phyloP scores from a whole-genome alignment of 1,140 invertebrate species.

The Xylocopa sonorina region DNA sequence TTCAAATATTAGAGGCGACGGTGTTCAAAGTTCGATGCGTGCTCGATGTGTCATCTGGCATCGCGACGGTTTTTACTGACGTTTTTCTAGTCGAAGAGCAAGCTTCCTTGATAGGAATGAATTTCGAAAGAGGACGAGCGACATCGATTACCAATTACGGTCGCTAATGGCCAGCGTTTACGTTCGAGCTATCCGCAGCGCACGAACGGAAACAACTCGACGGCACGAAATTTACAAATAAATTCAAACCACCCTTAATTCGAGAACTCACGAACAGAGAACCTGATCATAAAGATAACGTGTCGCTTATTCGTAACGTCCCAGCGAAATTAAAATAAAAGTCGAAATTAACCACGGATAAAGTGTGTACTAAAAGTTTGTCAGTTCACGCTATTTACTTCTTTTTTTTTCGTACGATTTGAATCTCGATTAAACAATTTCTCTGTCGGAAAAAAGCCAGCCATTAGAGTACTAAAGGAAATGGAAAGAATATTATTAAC shows the following conservation, averaged over 20 bases:
- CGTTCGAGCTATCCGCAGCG: constrained; percentile 37
- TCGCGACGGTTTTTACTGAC: background rate
- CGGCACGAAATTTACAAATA: constrained; percentile 63
- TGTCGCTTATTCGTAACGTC: background rate
- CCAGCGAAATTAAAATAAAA: no score
- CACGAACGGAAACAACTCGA: constrained; percentile 54
- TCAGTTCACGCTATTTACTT: no score
- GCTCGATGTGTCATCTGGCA: background rate
- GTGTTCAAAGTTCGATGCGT: background rate
- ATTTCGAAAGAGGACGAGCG: constrained; percentile 66
- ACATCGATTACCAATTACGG: constrained; percentile 66
- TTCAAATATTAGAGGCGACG: background rate
- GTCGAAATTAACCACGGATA: no score
- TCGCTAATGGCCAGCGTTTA: constrained; percentile 56
- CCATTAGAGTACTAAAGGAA: background rate
- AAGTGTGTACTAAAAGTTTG: no score
- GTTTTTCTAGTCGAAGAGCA: constrained; percentile 9
- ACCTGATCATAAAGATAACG: background rate
- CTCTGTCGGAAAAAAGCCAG: background rate
- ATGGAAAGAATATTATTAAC: background rate
- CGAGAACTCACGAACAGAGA: background rate
- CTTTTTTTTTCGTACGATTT: background rate
- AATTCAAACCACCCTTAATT: constrained; percentile 41
- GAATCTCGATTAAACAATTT: no score
- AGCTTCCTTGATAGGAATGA: constrained; percentile 36